Evolutionary conservation across 2,797 vertebrate species (phyloP), one percentile per base, ranked within the genome.

Genomic region (Fistularia commersonii): DNA sequence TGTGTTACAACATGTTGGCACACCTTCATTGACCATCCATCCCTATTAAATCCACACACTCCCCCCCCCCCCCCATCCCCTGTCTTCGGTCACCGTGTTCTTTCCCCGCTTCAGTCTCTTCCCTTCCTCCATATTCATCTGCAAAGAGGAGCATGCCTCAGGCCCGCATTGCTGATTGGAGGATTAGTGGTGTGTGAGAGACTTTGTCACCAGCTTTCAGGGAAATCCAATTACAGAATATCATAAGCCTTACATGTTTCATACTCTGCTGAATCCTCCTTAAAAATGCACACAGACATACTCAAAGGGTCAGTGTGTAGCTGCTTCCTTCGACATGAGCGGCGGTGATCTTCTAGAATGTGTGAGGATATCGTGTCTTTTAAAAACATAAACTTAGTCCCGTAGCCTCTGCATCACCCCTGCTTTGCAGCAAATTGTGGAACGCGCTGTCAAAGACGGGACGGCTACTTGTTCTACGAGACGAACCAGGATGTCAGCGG

Each of bases 161-260:
- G 79, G 71, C 80, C 83, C 11, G 63, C 77, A 74, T 69, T 79
- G 77, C 83, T 89, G 89, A 91, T 88, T 87, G 84, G 73, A 85
- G 90, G 88, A 90, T 91, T 90, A 90, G 84, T 81, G 76, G 82
- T 82, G 86, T 87, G 83, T 80, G 83, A 88, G 84, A 74, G 87
- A 91, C 88, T 89, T 88, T 89, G 88, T 90, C 87, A 89, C 88
- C 85, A 88, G 87, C 87, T 90, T 90, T 88, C 85, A 82, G 79
- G 81, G 83, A 90, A 92, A 92, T 91, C 88, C 90, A 91, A 90
- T 91, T 91, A 91, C 86, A 76, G 80, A 89, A 84, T 89, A 90
- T 89, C 84, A 89, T 87, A 89, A 89, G 84, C 84, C 82, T 76
- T 87, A 87, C 88, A 87, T 87, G 88, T 88, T 88, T 89, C 87